Evolutionary conservation across 2,797 vertebrate species (phyloP), one percentile per base, ranked within the genome.

Genomic region (Lutjanus campechanus): DNA sequence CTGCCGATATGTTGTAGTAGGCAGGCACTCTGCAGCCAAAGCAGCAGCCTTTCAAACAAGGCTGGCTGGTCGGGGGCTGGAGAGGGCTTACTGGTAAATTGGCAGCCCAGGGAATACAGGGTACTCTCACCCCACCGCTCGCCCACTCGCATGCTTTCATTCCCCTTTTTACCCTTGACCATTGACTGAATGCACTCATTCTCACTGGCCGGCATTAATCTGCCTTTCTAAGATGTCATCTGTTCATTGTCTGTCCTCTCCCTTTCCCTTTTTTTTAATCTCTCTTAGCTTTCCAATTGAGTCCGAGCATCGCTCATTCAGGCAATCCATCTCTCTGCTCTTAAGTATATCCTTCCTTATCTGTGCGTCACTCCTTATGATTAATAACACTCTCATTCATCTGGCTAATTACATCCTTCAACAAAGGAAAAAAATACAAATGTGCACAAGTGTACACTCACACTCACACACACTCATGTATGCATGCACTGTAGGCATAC

Each of bases 51-150:
- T 92, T 94, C 92, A 92, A 93, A 92, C 80, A 72, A 77, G 81
- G 49, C 92, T 78, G 82, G 83, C 81, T 90, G 84, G 82, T 88
- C 16, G 84, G 83, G 81, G 85, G 89, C 87, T 88, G 88, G 29
- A 91, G 86, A 91, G 90, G 89, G 89, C 88, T 93, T 91, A 81
- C 89, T 91, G 92, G 79, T 94, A 95, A 95, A 95, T 95, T 95
- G 92, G 93, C 89, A 94, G 95, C 90, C 88, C 73, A 84, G 93
- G 93, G 94, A 95, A 95, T 95, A 93, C 89, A 84, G 91, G 87
- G 88, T 86, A 91, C 91, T 94, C 88, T 95, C 85, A 88, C 79
- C 87, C 87, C 83, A 2, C 65, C 56, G 78, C 81, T 91, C 91
- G 85, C 92, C 93, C 91, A 94, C 92, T 93, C 89, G 61, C 92